phyloP scores from a whole-genome alignment of 2,888 invertebrate species.

The Mimas tiliae region DNA sequence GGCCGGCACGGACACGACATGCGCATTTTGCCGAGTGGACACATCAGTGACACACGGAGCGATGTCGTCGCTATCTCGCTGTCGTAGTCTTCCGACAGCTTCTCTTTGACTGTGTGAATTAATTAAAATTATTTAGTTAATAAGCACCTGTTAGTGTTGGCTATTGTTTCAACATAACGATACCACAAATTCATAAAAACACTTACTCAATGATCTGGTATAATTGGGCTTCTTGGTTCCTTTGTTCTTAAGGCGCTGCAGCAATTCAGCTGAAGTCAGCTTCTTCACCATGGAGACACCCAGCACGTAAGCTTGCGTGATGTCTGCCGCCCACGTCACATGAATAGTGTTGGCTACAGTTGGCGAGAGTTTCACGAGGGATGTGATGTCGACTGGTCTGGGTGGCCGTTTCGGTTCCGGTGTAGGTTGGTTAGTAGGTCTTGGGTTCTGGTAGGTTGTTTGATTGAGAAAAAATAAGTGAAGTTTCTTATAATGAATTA shows the following conservation, averaged over 20 bases:
- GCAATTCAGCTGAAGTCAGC: conserved; percentile 92
- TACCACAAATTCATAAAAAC: background rate
- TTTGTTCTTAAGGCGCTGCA: conserved; percentile 92
- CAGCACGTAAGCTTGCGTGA: conserved; percentile 92
- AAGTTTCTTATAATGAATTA: too few species aligned
- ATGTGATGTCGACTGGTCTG: conserved; percentile 97
- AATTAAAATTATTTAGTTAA: conserved; percentile 4
- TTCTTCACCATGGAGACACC: conserved; percentile 95
- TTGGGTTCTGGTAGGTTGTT: conserved; percentile 89
- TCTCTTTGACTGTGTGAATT: conserved; percentile 91
- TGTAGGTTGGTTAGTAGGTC: conserved; percentile 98
- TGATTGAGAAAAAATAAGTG: too few species aligned
- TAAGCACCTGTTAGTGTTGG: conserved; percentile 64
- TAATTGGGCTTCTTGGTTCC: conserved; percentile 96
- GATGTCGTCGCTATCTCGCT: conserved; percentile 98
- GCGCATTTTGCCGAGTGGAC: conserved; percentile 96
- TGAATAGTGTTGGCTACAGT: conserved; percentile 93
- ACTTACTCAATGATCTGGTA: conserved; percentile 94
- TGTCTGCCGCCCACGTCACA: conserved; percentile 96
- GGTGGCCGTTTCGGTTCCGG: conserved; percentile 98
- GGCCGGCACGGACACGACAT: conserved; percentile 96
- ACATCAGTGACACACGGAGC: conserved; percentile 95
- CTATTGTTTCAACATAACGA: too few species aligned
- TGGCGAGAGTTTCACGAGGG: conserved; percentile 93
- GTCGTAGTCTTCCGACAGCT: conserved; percentile 95